Conservation (phyloP, 2,113 vertebrate species). For the Cricetomys ansorgei region DNA sequence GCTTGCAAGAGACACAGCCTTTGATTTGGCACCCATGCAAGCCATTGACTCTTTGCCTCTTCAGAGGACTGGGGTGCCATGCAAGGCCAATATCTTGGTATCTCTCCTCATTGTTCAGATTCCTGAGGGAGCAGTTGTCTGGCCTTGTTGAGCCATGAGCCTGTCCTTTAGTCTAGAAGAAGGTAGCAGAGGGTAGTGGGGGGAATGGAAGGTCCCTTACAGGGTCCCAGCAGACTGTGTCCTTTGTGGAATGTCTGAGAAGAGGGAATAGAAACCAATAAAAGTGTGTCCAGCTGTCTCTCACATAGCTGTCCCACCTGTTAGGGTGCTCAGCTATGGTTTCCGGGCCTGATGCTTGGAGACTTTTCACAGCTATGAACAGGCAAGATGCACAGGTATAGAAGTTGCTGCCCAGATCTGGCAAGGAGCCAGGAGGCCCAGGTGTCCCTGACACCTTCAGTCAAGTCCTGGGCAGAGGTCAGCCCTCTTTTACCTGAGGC, state of each 20-base stretch:
- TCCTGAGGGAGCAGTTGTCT: background rate
- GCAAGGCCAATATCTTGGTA: background rate
- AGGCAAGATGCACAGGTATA: background rate
- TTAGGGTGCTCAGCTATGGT: background rate
- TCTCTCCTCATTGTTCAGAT: background rate
- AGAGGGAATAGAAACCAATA: background rate
- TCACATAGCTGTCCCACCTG: background rate
- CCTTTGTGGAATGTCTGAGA: background rate
- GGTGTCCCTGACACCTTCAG: rapidly evolving
- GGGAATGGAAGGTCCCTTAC: too few relatives aligned
- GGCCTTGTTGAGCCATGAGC: background rate
- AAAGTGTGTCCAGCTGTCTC: background rate
- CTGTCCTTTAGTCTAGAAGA: background rate
- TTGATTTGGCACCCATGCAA: rapidly evolving
- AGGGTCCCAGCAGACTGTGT: too few relatives aligned
- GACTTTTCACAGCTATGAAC: background rate
- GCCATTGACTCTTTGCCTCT: background rate
- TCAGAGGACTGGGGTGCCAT: rapidly evolving
- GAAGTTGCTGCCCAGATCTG: background rate
- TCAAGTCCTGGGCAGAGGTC: background rate
- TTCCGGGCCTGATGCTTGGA: background rate
- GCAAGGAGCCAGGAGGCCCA: background rate
- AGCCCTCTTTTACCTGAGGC: background rate
- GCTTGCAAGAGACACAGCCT: rapidly evolving
- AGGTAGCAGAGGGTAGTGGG: rapidly evolving